Evolutionary conservation across 2,113 vertebrate genomes (phyloP).

Genomic region (Heptranchias perlo): DNA sequence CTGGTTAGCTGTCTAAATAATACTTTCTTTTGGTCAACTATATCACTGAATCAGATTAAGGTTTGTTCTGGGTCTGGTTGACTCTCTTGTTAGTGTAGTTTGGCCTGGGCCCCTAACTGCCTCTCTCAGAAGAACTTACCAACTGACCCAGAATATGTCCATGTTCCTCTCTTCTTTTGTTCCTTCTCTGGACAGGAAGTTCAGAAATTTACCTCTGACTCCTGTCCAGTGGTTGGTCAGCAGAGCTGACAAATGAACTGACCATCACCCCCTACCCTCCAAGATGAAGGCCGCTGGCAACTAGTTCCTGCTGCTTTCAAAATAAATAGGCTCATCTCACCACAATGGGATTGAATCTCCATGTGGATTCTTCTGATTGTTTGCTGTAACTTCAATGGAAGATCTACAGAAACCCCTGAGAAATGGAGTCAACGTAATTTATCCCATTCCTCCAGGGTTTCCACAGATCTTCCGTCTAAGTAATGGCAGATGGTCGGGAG

Average conservation of each 20-base stretch:
- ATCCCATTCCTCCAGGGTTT: neutral
- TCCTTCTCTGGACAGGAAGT: neutral
- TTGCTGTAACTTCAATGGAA: neutral
- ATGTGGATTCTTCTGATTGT: neutral
- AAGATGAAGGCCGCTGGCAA: neutral
- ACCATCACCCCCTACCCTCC: neutral
- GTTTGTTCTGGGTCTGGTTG: neutral
- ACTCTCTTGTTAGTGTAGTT: neutral
- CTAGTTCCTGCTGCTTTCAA: neutral
- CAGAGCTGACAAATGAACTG: neutral
- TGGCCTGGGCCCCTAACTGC: no score
- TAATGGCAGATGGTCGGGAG: neutral
- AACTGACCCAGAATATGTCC: neutral
- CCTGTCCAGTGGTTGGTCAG: no score
- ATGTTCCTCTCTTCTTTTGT: neutral
- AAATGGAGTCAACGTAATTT: neutral
- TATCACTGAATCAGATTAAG: neutral
- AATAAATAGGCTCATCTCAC: neutral
- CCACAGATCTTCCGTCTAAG: neutral
- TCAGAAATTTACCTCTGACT: no score
- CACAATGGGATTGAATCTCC: neutral
- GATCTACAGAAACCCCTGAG: neutral
- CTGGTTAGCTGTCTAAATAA: neutral
- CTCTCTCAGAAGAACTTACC: neutral
- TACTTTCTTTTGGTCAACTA: neutral